Conservation (phyloP, 2,888 invertebrate genomes). For the Lysandra coridon region DNA sequence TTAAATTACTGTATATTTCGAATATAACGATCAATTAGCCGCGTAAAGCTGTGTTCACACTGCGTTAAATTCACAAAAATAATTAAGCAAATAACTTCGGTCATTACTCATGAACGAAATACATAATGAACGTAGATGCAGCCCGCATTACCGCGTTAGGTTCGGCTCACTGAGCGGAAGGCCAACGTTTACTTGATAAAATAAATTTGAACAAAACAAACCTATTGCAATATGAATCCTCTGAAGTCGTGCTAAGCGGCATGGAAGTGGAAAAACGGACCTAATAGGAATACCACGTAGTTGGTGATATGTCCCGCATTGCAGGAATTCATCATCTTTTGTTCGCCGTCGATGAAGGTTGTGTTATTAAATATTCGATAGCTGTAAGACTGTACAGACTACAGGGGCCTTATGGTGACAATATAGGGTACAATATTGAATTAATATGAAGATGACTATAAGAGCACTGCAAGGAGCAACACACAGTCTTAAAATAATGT, state of each 20-base stretch:
- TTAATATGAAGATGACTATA: no score
- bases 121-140: constrained; percentile 44
- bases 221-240: constrained; percentile 78
- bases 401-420: no score
- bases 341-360: not conserved
- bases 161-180: constrained; percentile 68
- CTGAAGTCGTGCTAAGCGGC: constrained; percentile 75
- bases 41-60: constrained; percentile 50
- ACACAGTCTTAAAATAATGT: no score
- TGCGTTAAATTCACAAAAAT: constrained; percentile 57
- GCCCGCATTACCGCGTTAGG: constrained; percentile 71
- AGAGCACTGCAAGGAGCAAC: no score
- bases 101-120: constrained; percentile 63
- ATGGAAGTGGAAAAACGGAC: constrained; percentile 76
- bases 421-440: no score
- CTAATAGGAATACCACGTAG: constrained; percentile 74
- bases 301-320: constrained; percentile 47
- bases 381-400: not conserved
- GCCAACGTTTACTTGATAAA: constrained; percentile 78
- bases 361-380: not conserved
- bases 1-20: constrained; percentile 40
- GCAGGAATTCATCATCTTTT: constrained; percentile 30
- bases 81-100: constrained; percentile 69
- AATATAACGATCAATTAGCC: constrained; percentile 43
- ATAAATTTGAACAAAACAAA: constrained; percentile 80